Conservation (phyloP, 2,113 vertebrate species). For the Sorex fumeus region DNA sequence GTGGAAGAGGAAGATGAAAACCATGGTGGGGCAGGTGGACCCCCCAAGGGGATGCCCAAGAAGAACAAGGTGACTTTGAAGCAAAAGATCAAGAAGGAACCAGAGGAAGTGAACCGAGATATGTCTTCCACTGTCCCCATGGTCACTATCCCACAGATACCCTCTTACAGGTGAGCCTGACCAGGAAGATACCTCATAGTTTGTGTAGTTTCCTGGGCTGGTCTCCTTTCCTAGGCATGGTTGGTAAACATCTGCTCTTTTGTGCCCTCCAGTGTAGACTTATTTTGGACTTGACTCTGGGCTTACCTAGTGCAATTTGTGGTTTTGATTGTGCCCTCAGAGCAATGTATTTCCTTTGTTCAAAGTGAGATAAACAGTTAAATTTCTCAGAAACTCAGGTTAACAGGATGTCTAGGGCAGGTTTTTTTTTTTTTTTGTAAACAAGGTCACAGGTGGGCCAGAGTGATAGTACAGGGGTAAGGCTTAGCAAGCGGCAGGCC, state of each 20-base stretch:
- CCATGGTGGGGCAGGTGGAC: constrained; percentile 81
- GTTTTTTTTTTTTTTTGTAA: constrained; percentile 51
- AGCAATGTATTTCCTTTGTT: constrained; percentile 63
- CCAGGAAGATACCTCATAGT: neutral
- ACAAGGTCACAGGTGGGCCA: neutral
- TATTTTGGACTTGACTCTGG: constrained; percentile 31
- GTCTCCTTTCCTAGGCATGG: constrained; percentile 20
- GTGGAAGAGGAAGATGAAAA: constrained; percentile 86
- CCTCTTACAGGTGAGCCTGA: constrained; percentile 93
- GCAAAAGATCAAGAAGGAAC: constrained; percentile 94
- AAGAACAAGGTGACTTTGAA: constrained; percentile 91
- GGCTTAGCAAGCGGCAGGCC: too few relatives aligned
- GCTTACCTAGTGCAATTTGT: neutral
- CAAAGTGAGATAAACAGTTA: constrained; percentile 39
- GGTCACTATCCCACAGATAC: constrained; percentile 93
- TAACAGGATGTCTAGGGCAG: neutral
- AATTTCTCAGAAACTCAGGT: constrained; percentile 53
- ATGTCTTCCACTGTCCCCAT: constrained; percentile 87
- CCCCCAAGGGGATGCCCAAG: constrained; percentile 86
- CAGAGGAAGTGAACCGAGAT: constrained; percentile 82
- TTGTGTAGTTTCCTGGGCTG: constrained; percentile 31
- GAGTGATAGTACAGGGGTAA: too few relatives aligned
- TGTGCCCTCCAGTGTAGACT: constrained; percentile 46
- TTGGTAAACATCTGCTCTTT: constrained; percentile 12
- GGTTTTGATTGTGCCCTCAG: constrained; percentile 51